phyloP scores from a whole-genome alignment of 2,888 invertebrate genomes.

The Xylophagus ater region DNA sequence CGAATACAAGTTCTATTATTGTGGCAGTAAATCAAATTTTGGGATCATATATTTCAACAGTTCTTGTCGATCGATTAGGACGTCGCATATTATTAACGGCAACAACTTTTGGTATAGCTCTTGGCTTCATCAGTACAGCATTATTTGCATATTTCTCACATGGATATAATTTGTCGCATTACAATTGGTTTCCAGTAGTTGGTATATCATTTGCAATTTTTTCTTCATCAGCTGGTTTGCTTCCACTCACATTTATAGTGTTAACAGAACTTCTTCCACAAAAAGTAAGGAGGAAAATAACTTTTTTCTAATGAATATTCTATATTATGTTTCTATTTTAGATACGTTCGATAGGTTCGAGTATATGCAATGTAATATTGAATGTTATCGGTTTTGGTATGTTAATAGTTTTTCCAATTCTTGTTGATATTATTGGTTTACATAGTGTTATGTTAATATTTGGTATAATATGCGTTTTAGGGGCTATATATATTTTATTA shows the following conservation, averaged over 20 bases:
- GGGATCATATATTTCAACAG: constrained; percentile 17
- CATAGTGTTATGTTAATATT: constrained; percentile 32
- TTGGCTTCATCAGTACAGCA: constrained; percentile 12
- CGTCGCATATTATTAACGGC: constrained; percentile 14
- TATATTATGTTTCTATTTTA: constrained; percentile 5
- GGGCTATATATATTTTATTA: constrained; percentile 26
- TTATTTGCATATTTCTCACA: constrained; percentile 12
- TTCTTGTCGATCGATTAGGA: constrained; percentile 16
- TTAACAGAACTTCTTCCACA: constrained; percentile 18
- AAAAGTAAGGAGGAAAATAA: constrained; percentile 12
- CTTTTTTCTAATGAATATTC: neutral
- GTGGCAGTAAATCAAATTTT: constrained; percentile 16
- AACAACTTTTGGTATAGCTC: constrained; percentile 11
- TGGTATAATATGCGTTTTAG: constrained; percentile 23
- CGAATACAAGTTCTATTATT: constrained; percentile 17
- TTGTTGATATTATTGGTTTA: constrained; percentile 25
- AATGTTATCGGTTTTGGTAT: constrained; percentile 16
- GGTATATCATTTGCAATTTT: constrained; percentile 18
- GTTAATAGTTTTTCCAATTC: constrained; percentile 26
- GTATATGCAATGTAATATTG: constrained; percentile 14
- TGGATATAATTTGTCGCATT: constrained; percentile 9
- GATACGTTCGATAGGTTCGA: constrained; percentile 15
- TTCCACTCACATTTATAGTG: constrained; percentile 18
- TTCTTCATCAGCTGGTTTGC: constrained; percentile 14
- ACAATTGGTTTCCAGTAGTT: constrained; percentile 19